phyloP scores from a whole-genome alignment of 2,113 vertebrate genomes.

The Rhinolophus ferrumequinum region DNA sequence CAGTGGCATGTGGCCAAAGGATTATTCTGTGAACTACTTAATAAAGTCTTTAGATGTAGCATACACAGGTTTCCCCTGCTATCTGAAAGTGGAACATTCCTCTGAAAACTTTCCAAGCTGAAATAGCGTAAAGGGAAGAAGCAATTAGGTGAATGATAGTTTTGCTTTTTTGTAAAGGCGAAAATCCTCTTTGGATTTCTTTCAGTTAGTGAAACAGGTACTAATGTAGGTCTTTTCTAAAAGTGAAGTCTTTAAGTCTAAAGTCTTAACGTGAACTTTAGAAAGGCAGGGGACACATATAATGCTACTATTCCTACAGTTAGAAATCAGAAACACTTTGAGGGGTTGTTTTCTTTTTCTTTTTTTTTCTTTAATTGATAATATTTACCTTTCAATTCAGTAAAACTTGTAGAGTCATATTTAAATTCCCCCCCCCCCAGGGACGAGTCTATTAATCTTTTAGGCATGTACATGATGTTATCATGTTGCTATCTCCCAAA shows the following conservation, averaged over 20 bases:
- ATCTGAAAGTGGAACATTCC: background rate
- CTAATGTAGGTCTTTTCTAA: background rate
- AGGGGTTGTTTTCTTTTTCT: background rate
- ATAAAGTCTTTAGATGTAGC: background rate
- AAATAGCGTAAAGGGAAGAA: background rate
- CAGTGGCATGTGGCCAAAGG: slow-evolving; percentile 8
- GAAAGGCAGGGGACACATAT: background rate
- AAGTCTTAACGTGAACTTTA: background rate
- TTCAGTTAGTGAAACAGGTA: background rate
- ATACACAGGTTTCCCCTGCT: background rate
- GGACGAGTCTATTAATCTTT: background rate
- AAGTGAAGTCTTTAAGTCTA: no score
- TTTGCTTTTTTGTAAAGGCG: background rate
- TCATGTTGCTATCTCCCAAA: background rate
- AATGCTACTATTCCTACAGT: background rate
- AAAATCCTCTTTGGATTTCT: background rate
- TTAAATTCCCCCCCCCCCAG: background rate
- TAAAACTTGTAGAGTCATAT: background rate
- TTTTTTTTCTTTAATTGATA: slow-evolving; percentile 29
- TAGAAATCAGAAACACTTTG: background rate
- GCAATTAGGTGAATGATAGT: background rate
- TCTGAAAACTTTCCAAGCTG: background rate
- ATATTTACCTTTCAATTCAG: background rate
- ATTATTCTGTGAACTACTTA: background rate
- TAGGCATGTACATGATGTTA: background rate